Evolutionary conservation across 2,797 vertebrate genomes (phyloP).

Genomic region (Hippopotamyrus pictus): DNA sequence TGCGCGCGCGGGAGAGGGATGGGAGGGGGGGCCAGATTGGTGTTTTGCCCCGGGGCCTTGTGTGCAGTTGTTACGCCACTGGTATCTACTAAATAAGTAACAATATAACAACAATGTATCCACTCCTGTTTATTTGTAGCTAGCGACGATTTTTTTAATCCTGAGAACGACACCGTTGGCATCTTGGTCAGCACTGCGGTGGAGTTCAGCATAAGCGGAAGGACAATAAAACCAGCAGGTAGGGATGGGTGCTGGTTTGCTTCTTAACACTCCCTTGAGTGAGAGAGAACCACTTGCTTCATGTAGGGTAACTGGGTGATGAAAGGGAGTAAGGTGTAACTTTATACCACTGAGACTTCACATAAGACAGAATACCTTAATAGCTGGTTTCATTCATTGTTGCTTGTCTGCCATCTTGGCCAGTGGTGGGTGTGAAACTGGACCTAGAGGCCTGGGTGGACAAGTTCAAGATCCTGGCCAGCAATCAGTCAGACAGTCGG

Average conservation of each 20-base stretch:
- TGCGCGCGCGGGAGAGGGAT: too few species aligned
- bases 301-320: neutral
- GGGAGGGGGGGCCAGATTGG: too few species aligned
- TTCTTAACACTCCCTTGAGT: neutral
- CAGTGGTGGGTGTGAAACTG: slow-evolving; percentile 95
- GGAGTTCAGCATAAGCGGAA: slow-evolving; percentile 79
- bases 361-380: neutral
- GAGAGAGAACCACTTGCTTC: too few species aligned
- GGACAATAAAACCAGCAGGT: slow-evolving; percentile 91
- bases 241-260: slow-evolving; percentile 14
- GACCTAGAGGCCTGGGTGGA: slow-evolving; percentile 96
- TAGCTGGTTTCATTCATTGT: slow-evolving; percentile 1
- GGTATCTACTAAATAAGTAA: neutral
- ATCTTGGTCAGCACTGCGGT: slow-evolving; percentile 88
- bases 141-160: slow-evolving; percentile 62
- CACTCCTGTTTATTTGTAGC: slow-evolving; percentile 46
- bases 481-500: slow-evolving; percentile 86
- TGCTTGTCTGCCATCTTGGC: slow-evolving; percentile 2
- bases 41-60: too few species aligned
- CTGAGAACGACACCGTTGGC: slow-evolving; percentile 82
- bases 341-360: neutral
- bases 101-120: neutral
- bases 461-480: slow-evolving; percentile 97
- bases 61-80: too few species aligned
- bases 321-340: neutral